phyloP scores from a whole-genome alignment of 2,888 invertebrate genomes.

The Drosophila falleni region DNA sequence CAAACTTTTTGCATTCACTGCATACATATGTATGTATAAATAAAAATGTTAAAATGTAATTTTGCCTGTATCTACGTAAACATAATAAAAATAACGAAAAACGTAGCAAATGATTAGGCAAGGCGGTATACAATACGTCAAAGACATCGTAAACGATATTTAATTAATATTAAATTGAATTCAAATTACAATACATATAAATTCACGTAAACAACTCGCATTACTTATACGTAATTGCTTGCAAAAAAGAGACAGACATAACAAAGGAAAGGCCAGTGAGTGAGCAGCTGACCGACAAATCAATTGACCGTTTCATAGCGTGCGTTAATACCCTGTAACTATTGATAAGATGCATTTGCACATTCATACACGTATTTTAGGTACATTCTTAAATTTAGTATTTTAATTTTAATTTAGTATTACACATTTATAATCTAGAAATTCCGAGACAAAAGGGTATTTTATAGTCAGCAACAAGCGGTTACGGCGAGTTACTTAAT shows the following conservation, averaged over 20 bases:
- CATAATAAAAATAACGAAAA: slow-evolving; percentile 8
- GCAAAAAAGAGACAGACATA: slow-evolving; percentile 46
- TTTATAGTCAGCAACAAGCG: not conserved
- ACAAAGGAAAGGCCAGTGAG: slow-evolving; percentile 34
- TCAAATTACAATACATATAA: slow-evolving; percentile 38
- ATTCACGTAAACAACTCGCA: slow-evolving; percentile 23
- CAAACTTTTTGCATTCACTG: too few relatives aligned
- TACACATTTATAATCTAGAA: not conserved
- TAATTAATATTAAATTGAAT: slow-evolving; percentile 49
- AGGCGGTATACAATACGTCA: slow-evolving; percentile 14
- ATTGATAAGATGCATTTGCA: not conserved
- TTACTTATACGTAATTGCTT: slow-evolving; percentile 48
- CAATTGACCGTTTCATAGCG: slow-evolving; percentile 60
- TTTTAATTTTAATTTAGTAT: not conserved
- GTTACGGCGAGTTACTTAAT: not conserved
- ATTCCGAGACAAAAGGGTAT: slow-evolving; percentile 23
- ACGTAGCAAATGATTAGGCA: slow-evolving; percentile 40
- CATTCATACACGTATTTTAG: not conserved
- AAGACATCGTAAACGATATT: slow-evolving; percentile 34
- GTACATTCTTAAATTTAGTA: not conserved
- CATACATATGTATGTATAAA: slow-evolving; percentile 7
- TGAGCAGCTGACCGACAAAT: slow-evolving; percentile 58
- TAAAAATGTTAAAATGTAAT: slow-evolving; percentile 2
- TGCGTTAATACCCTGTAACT: slow-evolving; percentile 33
- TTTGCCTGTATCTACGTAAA: slow-evolving; percentile 12